Evolutionary conservation across 2,113 vertebrate species (phyloP).

Genomic region (Nipponia nippon): DNA sequence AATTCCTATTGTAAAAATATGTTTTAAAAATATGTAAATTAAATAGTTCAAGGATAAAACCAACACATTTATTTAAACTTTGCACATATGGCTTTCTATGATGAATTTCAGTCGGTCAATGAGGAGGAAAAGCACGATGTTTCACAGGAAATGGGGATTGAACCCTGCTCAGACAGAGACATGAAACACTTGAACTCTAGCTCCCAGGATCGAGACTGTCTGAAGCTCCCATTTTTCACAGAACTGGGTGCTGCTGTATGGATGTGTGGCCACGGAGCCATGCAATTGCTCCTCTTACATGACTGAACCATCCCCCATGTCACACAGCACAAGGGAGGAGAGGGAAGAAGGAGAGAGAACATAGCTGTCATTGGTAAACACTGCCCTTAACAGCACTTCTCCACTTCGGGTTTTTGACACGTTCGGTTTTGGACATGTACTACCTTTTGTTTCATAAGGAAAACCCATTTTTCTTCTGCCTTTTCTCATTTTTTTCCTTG

Average conservation of each 20-base stretch:
- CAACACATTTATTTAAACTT: background rate
- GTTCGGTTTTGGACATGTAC: fast-evolving
- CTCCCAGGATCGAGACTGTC: background rate
- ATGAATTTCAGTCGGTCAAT: background rate
- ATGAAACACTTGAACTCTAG: background rate
- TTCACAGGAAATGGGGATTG: background rate
- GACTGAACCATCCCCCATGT: background rate
- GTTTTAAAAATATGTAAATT: background rate
- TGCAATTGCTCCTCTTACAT: background rate
- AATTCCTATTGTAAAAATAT: background rate
- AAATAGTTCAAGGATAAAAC: background rate
- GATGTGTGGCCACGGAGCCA: background rate
- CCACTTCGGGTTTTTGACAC: background rate
- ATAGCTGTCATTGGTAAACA: background rate
- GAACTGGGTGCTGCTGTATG: background rate
- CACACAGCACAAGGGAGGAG: background rate
- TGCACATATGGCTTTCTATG: background rate
- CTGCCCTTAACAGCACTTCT: background rate
- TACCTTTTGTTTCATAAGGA: background rate
- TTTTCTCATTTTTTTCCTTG: background rate
- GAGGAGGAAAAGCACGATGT: background rate
- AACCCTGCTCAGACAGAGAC: background rate
- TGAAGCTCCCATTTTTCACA: background rate
- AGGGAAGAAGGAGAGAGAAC: background rate
- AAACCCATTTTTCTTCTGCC: background rate